phyloP scores from a whole-genome alignment of 64 coral and sea anemone species.

The Montipora capricornis region DNA sequence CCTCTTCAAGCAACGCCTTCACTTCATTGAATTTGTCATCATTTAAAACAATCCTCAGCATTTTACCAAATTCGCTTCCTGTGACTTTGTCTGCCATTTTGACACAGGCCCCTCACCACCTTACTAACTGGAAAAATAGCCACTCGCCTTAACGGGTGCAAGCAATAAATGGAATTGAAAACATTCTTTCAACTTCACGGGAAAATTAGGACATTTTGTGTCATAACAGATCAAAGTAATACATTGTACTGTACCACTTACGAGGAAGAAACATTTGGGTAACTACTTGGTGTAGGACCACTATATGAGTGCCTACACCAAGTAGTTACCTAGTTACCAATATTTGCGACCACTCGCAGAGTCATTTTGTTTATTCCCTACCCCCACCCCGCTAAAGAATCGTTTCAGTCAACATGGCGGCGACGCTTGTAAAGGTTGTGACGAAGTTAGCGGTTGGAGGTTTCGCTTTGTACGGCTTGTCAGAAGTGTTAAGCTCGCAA shows the following conservation, averaged over 20 bases:
- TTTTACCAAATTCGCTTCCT: neutral
- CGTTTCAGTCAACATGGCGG: constrained; percentile 1
- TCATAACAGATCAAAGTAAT: too few species aligned
- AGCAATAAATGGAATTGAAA: too few species aligned
- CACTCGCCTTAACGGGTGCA: too few species aligned
- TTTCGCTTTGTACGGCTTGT: constrained; percentile 38
- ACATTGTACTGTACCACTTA: too few species aligned
- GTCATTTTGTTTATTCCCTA: neutral
- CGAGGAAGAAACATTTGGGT: neutral
- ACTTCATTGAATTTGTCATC: neutral
- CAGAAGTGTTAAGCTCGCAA: constrained; percentile 48
- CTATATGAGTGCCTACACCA: too few species aligned
- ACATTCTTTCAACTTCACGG: too few species aligned
- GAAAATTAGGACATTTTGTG: too few species aligned
- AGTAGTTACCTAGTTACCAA: too few species aligned
- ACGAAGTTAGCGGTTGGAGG: constrained; percentile 22
- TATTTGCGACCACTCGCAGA: neutral
- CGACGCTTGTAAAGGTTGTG: neutral
- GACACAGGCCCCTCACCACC: too few species aligned
- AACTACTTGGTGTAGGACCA: too few species aligned
- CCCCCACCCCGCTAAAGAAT: neutral
- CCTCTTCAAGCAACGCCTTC: constrained; percentile 8
- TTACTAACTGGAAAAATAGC: too few species aligned
- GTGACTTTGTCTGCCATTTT: constrained; percentile 23
- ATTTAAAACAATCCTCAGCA: neutral